These are phyloP conservation scores for Ochropacha duplaris DNA, from an alignment of 2,888 invertebrate species.

Conservation along the genomic window DNA sequence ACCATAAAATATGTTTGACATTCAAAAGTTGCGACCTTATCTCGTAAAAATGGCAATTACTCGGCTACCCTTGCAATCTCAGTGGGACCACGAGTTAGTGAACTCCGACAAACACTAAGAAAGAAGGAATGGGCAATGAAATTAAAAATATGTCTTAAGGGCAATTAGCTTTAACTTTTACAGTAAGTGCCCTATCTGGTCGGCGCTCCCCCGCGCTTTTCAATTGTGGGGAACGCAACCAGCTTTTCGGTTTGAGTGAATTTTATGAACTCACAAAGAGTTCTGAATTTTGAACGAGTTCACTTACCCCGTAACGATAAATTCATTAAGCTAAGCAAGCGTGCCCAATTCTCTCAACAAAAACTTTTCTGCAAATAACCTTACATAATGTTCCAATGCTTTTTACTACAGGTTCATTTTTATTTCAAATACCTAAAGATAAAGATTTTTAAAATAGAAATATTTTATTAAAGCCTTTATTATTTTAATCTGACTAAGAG, in stretches of 20 bases:
- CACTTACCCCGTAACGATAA: slow-evolving; percentile 35
- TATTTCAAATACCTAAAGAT: no score
- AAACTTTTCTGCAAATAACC: not conserved
- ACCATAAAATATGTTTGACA: slow-evolving; percentile 77
- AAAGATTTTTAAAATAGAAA: no score
- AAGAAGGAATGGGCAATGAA: slow-evolving; percentile 81
- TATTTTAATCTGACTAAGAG: not conserved
- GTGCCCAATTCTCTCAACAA: no score
- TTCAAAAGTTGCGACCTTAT: slow-evolving; percentile 78
- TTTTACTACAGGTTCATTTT: no score
- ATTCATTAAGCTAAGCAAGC: slow-evolving; percentile 14
- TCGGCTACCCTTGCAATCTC: slow-evolving; percentile 68
- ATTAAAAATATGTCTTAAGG: slow-evolving; percentile 85
- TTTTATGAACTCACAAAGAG: slow-evolving; percentile 77
- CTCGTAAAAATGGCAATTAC: slow-evolving; percentile 79
- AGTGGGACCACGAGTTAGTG: slow-evolving; percentile 61
- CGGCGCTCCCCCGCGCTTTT: slow-evolving; percentile 71
- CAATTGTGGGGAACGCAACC: slow-evolving; percentile 78
- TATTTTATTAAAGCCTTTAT: not conserved
- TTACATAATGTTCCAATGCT: not conserved
- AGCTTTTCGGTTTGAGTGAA: slow-evolving; percentile 70
- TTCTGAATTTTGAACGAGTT: slow-evolving; percentile 69
- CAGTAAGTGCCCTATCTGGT: slow-evolving; percentile 80
- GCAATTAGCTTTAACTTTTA: slow-evolving; percentile 84
- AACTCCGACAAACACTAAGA: slow-evolving; percentile 76